Evolutionary conservation across 2,797 vertebrate genomes (phyloP).

Genomic region (Orestias chungarensis): DNA sequence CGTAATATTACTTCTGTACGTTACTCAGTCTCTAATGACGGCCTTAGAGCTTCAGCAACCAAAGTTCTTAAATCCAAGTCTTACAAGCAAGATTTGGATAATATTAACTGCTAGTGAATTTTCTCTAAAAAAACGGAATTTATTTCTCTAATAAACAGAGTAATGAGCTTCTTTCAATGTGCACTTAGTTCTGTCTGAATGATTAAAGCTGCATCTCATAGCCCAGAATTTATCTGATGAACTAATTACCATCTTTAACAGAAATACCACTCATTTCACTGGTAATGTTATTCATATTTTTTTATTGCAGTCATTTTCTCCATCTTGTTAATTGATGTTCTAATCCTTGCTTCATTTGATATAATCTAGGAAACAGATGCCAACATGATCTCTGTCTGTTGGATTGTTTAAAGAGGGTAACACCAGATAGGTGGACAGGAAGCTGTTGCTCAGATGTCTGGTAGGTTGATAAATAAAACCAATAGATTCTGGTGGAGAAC

Average conservation of each 20-base stretch:
- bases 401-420: slow-evolving; percentile 13
- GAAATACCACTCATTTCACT: neutral
- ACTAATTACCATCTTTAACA: slow-evolving; percentile 27
- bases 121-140: slow-evolving; percentile 9
- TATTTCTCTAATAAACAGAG: slow-evolving; percentile 18
- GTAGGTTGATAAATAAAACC: slow-evolving; percentile 26
- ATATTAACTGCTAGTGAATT: slow-evolving; percentile 8
- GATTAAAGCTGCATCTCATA: slow-evolving; percentile 18
- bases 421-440: neutral
- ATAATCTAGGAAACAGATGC: neutral
- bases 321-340: neutral
- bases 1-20: neutral
- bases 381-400: neutral
- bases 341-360: neutral
- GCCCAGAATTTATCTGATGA: slow-evolving; percentile 16
- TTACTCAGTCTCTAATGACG: neutral
- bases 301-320: slow-evolving; percentile 16
- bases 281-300: slow-evolving; percentile 4
- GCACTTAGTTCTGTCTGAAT: slow-evolving; percentile 21
- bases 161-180: slow-evolving; percentile 19
- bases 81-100: slow-evolving; percentile 1
- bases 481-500: slow-evolving; percentile 13
- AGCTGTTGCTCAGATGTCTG: slow-evolving; percentile 6
- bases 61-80: neutral
- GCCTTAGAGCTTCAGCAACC: slow-evolving; percentile 9